phyloP scores from a whole-genome alignment of 2,797 vertebrate genomes.

The Xenopus petersii region DNA sequence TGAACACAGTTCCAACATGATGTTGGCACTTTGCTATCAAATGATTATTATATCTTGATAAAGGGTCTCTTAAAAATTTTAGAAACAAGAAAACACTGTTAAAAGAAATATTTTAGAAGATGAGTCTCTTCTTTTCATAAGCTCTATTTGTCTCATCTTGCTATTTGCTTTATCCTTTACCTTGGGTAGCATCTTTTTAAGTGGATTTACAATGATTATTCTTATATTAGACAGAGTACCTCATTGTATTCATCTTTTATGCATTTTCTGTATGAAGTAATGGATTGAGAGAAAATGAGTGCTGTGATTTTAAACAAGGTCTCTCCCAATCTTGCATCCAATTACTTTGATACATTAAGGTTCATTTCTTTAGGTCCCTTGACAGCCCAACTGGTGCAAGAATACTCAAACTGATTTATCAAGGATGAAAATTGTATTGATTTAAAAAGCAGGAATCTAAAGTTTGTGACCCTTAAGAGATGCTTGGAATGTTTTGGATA shows the following conservation, averaged over 20 bases:
- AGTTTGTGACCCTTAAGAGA: neutral
- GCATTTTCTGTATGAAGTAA: neutral
- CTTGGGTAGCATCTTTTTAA: neutral
- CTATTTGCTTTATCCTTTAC: neutral
- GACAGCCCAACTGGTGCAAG: neutral
- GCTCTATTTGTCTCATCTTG: neutral
- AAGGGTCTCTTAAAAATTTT: no score
- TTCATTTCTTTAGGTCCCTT: neutral
- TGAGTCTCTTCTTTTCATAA: neutral
- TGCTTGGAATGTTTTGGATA: neutral
- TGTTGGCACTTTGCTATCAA: no score
- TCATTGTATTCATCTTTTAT: neutral
- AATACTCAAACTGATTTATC: neutral
- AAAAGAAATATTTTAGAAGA: no score
- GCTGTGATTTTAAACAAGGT: conserved; percentile 4
- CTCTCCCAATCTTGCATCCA: neutral
- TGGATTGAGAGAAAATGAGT: neutral
- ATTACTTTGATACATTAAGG: neutral
- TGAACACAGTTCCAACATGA: no score
- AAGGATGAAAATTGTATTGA: neutral
- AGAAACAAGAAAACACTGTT: no score
- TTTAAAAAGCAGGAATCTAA: neutral
- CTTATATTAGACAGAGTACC: neutral
- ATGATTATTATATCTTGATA: no score
- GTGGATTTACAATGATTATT: neutral